These are phyloP conservation scores for Stenolophus ochropezus DNA, from an alignment of 2,888 invertebrate genomes.

Conservation along the genomic window DNA sequence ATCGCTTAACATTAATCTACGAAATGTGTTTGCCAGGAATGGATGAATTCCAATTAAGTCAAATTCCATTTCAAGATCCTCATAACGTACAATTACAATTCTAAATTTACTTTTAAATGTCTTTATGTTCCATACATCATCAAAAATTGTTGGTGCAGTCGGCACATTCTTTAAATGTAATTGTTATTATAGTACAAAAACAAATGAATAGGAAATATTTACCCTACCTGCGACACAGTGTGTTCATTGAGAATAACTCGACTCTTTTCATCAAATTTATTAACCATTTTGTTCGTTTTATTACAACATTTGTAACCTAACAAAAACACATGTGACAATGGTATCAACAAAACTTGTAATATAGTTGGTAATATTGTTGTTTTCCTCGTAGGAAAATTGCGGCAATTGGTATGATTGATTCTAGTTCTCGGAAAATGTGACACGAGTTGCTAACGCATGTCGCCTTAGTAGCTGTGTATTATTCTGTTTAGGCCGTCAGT, in stretches of 20 bases:
- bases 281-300: slow-evolving; percentile 68
- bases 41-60: slow-evolving; percentile 91
- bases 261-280: slow-evolving; percentile 75
- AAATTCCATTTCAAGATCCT: slow-evolving; percentile 88
- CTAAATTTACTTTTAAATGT: slow-evolving; percentile 81
- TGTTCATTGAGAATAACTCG: slow-evolving; percentile 84
- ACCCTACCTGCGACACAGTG: slow-evolving; percentile 80
- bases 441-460: slow-evolving; percentile 47
- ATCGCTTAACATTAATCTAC: slow-evolving; percentile 90
- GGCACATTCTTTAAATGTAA: slow-evolving; percentile 68
- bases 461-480: slow-evolving; percentile 48
- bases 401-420: background rate
- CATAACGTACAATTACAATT: slow-evolving; percentile 76
- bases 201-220: background rate
- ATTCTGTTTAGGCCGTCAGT: slow-evolving; percentile 24
- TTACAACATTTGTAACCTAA: background rate
- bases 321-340: background rate
- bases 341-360: background rate
- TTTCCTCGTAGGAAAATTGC: background rate
- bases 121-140: slow-evolving; percentile 83
- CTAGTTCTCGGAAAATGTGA: slow-evolving; percentile 46
- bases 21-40: slow-evolving; percentile 89
- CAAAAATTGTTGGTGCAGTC: slow-evolving; percentile 69
- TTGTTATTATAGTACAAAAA: slow-evolving; percentile 49
- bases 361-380: slow-evolving; percentile 6